Conservation (phyloP, 2,113 vertebrate genomes). For the Eira barbara region DNA sequence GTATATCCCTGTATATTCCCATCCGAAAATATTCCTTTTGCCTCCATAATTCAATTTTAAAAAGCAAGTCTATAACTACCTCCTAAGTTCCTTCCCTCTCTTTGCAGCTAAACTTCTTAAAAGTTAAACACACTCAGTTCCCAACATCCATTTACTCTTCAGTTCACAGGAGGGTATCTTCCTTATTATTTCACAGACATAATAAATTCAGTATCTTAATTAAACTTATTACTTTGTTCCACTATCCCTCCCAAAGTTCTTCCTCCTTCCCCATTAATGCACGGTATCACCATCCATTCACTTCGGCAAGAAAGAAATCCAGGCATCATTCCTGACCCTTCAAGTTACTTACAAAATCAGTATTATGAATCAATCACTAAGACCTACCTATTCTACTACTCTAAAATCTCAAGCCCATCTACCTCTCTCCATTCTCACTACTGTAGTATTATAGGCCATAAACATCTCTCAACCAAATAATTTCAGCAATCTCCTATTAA, state of each 20-base stretch:
- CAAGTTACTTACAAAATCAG: constrained; percentile 5
- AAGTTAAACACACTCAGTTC: background rate
- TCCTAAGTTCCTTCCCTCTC: background rate
- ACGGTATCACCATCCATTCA: background rate
- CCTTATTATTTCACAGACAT: background rate
- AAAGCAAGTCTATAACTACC: background rate
- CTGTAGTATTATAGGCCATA: background rate
- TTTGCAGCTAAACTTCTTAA: background rate
- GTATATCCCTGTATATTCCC: background rate
- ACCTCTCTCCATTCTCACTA: background rate
- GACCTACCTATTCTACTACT: background rate
- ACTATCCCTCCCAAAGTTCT: background rate
- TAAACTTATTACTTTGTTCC: background rate
- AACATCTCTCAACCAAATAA: background rate
- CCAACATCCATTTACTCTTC: background rate
- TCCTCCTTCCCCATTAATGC: background rate
- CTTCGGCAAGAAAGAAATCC: background rate
- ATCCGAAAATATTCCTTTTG: background rate
- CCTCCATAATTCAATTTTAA: background rate
- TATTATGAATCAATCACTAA: constrained; percentile 26
- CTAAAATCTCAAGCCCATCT: constrained; percentile 14
- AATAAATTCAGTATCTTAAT: background rate
- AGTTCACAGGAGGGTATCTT: background rate
- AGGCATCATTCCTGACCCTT: background rate
- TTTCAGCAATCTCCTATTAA: background rate